Conservation (phyloP, 2,113 vertebrate genomes). For the Rallus limicola region DNA sequence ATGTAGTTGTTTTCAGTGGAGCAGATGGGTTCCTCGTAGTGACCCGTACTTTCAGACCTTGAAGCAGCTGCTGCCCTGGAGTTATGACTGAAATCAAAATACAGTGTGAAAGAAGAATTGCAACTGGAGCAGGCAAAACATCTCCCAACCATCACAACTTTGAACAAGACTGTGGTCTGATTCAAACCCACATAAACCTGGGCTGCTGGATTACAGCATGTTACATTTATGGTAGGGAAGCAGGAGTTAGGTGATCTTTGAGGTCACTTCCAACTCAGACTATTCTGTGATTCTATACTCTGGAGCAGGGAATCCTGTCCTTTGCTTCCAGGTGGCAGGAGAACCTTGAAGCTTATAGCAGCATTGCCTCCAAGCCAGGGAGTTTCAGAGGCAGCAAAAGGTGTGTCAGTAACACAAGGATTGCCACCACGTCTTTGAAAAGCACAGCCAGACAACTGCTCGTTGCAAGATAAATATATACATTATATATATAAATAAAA, state of each 20-base stretch:
- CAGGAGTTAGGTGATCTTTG: no score
- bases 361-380: neutral
- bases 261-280: no score
- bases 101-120: neutral
- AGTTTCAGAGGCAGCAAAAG: neutral
- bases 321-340: neutral
- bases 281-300: neutral
- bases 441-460: neutral
- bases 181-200: neutral
- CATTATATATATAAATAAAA: neutral
- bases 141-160: neutral
- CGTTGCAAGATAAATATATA: neutral
- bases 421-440: neutral
- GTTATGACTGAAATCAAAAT: conserved; percentile 25
- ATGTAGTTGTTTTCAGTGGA: conserved; percentile 6
- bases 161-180: neutral
- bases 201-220: neutral
- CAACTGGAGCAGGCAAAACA: neutral
- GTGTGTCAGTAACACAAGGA: neutral
- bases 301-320: neutral
- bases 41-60: neutral
- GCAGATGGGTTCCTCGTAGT: conserved; percentile 29
- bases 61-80: neutral
- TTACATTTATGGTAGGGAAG: neutral
- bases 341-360: neutral